Conservation (phyloP, 2,888 invertebrate genomes). For the Arge pagana region DNA sequence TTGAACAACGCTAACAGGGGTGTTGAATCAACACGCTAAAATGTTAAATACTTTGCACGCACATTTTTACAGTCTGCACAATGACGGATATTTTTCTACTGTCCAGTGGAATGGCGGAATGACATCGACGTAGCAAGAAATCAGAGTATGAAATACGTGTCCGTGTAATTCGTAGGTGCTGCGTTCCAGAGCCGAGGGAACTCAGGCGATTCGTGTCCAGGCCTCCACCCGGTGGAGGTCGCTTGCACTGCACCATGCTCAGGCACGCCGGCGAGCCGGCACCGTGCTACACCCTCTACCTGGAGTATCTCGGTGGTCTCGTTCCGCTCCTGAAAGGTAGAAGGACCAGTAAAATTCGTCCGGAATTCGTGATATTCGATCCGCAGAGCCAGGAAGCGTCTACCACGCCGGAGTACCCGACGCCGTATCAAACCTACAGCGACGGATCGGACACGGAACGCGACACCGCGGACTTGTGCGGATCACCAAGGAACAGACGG, state of each 20-base stretch:
- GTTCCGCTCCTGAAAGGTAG: constrained; percentile 96
- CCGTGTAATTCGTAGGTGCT: constrained; percentile 70
- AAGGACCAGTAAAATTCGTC: constrained; percentile 93
- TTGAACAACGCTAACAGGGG: no score
- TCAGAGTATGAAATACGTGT: no score
- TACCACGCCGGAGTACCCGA: constrained; percentile 43
- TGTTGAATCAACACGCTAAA: no score
- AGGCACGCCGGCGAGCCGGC: constrained; percentile 86
- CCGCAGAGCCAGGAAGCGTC: constrained; percentile 78
- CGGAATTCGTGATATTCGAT: constrained; percentile 97
- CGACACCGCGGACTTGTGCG: constrained; percentile 66
- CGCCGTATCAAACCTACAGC: constrained; percentile 54
- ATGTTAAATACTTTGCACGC: no score
- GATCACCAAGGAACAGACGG: constrained; percentile 80
- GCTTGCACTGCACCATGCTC: constrained; percentile 97
- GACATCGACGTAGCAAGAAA: no score
- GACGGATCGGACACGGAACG: constrained; percentile 67
- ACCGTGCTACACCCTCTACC: constrained; percentile 85
- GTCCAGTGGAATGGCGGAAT: no score
- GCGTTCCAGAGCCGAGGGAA: constrained; percentile 87
- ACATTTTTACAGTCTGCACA: no score
- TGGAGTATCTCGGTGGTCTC: constrained; percentile 94
- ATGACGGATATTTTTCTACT: no score
- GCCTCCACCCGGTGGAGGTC: constrained; percentile 81
- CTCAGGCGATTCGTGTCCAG: constrained; percentile 92